Percentiles rank a stretch among this genome's conserved stretches.
Conservation (phyloP, 2,888 invertebrate species). For the Onthophagus sagittarius region DNA sequence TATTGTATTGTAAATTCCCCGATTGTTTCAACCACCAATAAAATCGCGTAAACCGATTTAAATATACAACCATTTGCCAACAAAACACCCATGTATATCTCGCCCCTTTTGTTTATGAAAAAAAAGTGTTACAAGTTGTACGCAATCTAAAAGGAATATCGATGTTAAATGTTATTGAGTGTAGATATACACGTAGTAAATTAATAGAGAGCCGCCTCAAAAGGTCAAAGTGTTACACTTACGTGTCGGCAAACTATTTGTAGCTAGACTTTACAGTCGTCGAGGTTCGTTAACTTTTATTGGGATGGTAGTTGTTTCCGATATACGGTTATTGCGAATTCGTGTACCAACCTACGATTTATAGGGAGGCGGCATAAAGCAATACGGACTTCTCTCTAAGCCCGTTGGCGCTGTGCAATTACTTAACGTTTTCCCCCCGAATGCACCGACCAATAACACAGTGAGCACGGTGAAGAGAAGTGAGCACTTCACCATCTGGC, state of each 20-base stretch:
- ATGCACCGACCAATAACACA: neutral
- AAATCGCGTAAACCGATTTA: neutral
- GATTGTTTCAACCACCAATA: neutral
- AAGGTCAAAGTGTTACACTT: neutral
- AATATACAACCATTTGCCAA: neutral
- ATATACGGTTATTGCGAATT: neutral
- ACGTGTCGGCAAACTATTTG: neutral
- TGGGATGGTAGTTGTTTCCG: neutral
- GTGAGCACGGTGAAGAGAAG: neutral
- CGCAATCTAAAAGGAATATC: neutral
- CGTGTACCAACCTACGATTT: neutral
- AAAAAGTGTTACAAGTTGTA: no score
- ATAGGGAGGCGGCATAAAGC: neutral
- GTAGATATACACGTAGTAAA: neutral
- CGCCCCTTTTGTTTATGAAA: neutral
- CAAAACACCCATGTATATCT: neutral
- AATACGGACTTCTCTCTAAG: neutral
- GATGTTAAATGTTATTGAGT: neutral
- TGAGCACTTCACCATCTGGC: neutral
- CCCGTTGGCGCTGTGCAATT: neutral
- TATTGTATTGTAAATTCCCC: neutral
- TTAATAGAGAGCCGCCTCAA: neutral
- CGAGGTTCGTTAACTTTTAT: neutral
- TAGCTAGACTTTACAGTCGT: neutral
- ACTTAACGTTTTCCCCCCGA: neutral